phyloP scores from a whole-genome alignment of 2,797 vertebrate species.

The Clarias fuscus region DNA sequence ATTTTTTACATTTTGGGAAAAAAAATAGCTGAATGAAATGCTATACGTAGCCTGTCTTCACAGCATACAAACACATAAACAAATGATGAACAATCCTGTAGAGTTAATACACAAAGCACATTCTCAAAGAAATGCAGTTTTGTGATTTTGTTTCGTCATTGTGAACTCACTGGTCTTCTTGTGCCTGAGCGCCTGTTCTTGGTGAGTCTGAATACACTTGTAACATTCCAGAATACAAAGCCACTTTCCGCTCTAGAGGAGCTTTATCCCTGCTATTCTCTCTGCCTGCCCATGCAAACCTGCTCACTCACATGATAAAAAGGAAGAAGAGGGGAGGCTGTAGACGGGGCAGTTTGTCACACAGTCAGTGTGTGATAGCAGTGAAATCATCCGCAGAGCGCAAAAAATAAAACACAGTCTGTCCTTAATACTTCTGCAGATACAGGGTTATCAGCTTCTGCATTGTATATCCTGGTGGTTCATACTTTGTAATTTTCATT shows the following conservation, averaged over 20 bases:
- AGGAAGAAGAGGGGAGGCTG: background rate
- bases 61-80: background rate
- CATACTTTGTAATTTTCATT: background rate
- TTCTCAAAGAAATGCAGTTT: background rate
- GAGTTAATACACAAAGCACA: background rate
- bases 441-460: background rate
- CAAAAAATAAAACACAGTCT: background rate
- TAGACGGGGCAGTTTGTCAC: constrained; percentile 4
- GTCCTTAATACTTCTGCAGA: background rate
- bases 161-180: background rate
- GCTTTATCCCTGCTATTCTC: constrained; percentile 41
- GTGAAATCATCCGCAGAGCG: background rate
- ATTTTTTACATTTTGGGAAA: background rate
- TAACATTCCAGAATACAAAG: constrained; percentile 47
- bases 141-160: background rate
- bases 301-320: constrained; percentile 36
- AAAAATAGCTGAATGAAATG: background rate
- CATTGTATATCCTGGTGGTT: background rate
- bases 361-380: constrained; percentile 7
- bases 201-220: constrained; percentile 19
- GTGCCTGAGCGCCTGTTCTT: background rate
- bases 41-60: background rate
- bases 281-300: constrained; percentile 52
- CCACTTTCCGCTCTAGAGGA: constrained; percentile 36
- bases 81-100: background rate